phyloP scores from a whole-genome alignment of 2,113 vertebrate genomes.

The Phylloscopus trochiloides region DNA sequence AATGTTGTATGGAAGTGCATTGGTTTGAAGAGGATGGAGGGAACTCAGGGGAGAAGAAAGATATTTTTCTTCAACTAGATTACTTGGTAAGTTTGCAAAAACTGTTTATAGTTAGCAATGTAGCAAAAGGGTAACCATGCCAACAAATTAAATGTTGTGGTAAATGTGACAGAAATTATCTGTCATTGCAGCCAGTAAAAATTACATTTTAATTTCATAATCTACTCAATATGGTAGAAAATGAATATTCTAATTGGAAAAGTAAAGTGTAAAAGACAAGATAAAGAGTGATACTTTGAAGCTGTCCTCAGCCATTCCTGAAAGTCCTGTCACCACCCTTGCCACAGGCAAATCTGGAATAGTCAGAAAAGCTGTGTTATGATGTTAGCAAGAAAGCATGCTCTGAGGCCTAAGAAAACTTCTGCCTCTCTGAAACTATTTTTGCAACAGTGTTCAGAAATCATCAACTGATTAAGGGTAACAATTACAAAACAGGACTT shows the following conservation, averaged over 20 bases:
- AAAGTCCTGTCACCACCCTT: not conserved
- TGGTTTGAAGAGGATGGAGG: not conserved
- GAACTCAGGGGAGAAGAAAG: not conserved
- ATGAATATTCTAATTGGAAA: slow-evolving; percentile 24
- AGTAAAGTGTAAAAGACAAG: slow-evolving; percentile 23
- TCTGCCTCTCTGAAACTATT: not conserved
- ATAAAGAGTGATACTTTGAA: not conserved
- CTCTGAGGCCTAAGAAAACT: not conserved
- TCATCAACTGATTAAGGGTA: not conserved
- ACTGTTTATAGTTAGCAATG: not conserved
- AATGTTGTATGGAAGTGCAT: not conserved
- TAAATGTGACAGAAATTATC: slow-evolving; percentile 14
- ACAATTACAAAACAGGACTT: not conserved
- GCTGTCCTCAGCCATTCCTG: not conserved
- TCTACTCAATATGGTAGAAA: slow-evolving; percentile 11
- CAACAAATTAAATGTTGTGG: not conserved
- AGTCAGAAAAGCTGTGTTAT: not conserved
- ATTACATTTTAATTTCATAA: slow-evolving; percentile 1
- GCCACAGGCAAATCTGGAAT: not conserved
- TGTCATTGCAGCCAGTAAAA: not conserved
- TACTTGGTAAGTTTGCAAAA: not conserved
- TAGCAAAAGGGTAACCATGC: slow-evolving; percentile 24
- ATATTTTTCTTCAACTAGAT: not conserved
- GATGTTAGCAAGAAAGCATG: not conserved
- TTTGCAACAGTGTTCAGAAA: not conserved